These are phyloP conservation scores for Drosophila burlai DNA, from an alignment of 1,140 invertebrate genomes.

Conservation along the genomic window DNA sequence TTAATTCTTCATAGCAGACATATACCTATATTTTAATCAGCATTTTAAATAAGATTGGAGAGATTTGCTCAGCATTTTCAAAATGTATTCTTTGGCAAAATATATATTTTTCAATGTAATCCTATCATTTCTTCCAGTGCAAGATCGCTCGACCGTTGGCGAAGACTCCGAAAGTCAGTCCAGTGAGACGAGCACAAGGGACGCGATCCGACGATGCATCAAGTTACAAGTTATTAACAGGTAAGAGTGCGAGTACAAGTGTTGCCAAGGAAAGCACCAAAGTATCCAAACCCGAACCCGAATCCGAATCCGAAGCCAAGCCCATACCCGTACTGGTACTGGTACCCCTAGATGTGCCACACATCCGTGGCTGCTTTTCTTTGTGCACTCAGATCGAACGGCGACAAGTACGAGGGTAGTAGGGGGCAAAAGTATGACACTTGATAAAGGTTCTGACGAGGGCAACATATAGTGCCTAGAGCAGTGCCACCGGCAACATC, in stretches of 20 bases:
- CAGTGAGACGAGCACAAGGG: conserved; percentile 49
- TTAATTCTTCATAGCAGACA: not conserved
- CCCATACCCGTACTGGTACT: not conserved
- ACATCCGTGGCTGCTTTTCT: conserved; percentile 64
- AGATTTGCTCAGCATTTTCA: not conserved
- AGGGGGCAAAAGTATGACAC: conserved; percentile 55
- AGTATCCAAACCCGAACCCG: conserved; percentile 6
- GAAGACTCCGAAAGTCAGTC: conserved; percentile 42
- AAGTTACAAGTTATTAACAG: conserved; percentile 66
- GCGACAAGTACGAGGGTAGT: conserved; percentile 56
- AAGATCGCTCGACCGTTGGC: conserved; percentile 66
- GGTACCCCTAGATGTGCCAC: conserved; percentile 10
- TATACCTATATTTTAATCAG: no score
- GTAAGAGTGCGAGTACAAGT: conserved; percentile 48
- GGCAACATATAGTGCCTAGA: conserved; percentile 38
- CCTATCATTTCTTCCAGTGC: not conserved
- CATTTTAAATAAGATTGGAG: not conserved
- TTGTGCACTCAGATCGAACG: conserved; percentile 77
- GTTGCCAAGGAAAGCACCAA: conserved; percentile 49
- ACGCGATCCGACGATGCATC: conserved; percentile 48
- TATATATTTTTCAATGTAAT: no score
- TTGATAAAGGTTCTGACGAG: conserved; percentile 64
- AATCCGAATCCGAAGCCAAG: not conserved
- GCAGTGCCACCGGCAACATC: conserved; percentile 34
- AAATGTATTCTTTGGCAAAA: not conserved